These are phyloP conservation scores for Lucifuga dentata DNA, from an alignment of 2,113 vertebrate genomes.

Conservation along the genomic window DNA sequence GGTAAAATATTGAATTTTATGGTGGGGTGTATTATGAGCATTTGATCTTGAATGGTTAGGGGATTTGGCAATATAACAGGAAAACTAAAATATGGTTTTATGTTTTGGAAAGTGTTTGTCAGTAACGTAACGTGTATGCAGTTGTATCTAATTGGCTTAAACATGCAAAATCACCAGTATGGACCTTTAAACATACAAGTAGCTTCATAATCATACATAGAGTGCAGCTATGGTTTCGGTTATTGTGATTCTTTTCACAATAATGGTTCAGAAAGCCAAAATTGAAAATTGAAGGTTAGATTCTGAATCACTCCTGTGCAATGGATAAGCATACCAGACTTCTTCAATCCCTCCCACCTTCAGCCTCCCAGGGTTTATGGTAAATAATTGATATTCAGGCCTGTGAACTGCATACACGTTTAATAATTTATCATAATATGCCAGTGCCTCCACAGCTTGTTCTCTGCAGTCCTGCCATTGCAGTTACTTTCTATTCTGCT, in stretches of 20 bases:
- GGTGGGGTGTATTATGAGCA: too few relatives aligned
- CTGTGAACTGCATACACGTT: conserved; percentile 68
- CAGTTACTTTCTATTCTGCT: conserved; percentile 65
- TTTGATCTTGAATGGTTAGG: too few relatives aligned
- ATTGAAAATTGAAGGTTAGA: too few relatives aligned
- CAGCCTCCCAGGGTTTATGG: conserved; percentile 65
- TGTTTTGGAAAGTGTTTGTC: too few relatives aligned
- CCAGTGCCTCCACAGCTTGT: conserved; percentile 51
- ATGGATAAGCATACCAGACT: conserved; percentile 33
- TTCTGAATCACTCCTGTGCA: conserved; percentile 8
- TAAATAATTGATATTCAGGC: conserved; percentile 76
- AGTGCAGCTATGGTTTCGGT: not conserved
- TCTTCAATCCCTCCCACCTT: conserved; percentile 46
- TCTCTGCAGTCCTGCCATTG: conserved; percentile 39
- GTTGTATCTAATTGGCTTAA: too few relatives aligned
- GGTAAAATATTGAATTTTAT: too few relatives aligned
- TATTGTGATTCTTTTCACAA: conserved; percentile 20
- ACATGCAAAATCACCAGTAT: too few relatives aligned
- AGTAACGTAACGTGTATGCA: too few relatives aligned
- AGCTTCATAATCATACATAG: conserved; percentile 8
- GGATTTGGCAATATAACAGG: too few relatives aligned
- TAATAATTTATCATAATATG: conserved; percentile 74
- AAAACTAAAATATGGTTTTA: too few relatives aligned
- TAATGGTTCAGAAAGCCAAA: conserved; percentile 10
- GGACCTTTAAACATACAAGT: conserved; percentile 2